These are phyloP conservation scores for Nyctalus aviator DNA, from an alignment of 2,797 vertebrate species.

Conservation along the genomic window DNA sequence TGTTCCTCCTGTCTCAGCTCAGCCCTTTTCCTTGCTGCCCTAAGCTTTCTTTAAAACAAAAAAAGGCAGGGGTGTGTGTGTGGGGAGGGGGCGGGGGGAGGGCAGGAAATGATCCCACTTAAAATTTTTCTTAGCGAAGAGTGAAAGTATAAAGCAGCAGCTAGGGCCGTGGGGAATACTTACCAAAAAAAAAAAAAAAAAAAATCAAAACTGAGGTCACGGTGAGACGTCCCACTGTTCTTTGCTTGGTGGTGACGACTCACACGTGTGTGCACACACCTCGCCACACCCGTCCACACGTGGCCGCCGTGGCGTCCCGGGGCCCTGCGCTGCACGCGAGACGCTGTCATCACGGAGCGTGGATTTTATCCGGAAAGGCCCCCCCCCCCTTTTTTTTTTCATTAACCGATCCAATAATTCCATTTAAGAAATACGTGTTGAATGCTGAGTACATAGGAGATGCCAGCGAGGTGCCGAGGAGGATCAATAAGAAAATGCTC, in stretches of 20 bases:
- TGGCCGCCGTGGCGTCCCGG: not conserved
- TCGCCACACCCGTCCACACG: too few species aligned
- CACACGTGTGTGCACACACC: rapidly evolving
- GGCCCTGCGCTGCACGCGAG: not conserved
- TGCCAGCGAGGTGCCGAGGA: not conserved
- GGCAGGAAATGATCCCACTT: conserved; percentile 57
- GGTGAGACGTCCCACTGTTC: not conserved
- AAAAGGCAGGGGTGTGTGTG: not conserved
- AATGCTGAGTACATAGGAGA: not conserved
- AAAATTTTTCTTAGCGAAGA: conserved; percentile 16
- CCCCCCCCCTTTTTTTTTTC: not conserved
- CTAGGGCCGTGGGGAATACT: not conserved
- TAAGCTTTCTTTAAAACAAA: conserved; percentile 48
- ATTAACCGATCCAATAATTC: not conserved
- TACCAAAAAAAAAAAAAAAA: not conserved
- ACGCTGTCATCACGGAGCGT: not conserved
- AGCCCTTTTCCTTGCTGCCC: conserved; percentile 63
- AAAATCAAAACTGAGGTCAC: not conserved
- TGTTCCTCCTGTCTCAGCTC: conserved; percentile 57
- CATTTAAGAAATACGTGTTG: not conserved
- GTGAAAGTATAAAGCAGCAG: conserved; percentile 48
- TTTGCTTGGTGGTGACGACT: not conserved
- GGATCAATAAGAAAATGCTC: not conserved
- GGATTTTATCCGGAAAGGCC: conserved; percentile 31
- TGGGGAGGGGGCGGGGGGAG: too few species aligned